Conservation (phyloP, 2,113 vertebrate genomes). For the Erythrolamprus reginae region DNA sequence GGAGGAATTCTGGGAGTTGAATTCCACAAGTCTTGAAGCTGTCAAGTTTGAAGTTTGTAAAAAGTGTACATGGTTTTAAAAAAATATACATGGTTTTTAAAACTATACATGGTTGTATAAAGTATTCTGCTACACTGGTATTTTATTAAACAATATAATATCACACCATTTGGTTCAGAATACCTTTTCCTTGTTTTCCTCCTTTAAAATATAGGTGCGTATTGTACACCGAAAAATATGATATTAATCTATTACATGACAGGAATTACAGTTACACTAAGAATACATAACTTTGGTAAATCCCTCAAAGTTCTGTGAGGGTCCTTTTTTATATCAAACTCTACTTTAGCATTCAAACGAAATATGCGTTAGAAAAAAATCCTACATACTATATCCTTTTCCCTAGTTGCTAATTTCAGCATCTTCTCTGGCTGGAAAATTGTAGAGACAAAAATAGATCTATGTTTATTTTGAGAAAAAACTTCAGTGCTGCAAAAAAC, state of each 20-base stretch:
- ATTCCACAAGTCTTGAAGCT: no score
- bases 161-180: no score
- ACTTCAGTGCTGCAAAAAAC: not conserved
- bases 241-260: not conserved
- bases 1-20: no score
- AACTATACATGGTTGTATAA: no score
- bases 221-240: no score
- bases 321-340: not conserved
- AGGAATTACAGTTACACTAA: not conserved
- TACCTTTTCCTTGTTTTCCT: no score
- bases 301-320: not conserved
- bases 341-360: not conserved
- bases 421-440: not conserved
- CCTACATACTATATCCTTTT: not conserved
- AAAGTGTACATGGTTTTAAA: no score
- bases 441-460: not conserved
- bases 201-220: no score
- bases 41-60: no score
- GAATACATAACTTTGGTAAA: not conserved
- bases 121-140: no score
- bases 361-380: not conserved
- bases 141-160: no score
- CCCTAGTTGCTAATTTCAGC: not conserved
- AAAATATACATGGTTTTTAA: no score
- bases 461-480: not conserved